phyloP scores from a whole-genome alignment of 2,888 invertebrate species.

The Drosophila birchii region DNA sequence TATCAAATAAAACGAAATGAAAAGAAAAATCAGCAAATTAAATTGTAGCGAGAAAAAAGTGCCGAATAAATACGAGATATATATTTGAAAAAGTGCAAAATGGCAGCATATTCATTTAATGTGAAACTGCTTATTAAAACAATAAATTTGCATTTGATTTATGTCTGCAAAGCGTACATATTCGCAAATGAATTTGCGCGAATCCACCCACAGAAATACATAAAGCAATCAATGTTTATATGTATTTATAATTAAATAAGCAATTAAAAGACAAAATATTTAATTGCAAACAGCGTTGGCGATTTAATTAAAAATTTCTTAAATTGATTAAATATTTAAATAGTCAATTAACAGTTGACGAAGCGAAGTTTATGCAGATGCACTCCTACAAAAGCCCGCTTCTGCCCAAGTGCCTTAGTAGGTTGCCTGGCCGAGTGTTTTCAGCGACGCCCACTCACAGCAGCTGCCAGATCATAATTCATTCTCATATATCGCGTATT shows the following conservation, averaged over 20 bases:
- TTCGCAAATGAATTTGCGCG: background rate
- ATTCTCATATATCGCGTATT: constrained; percentile 50
- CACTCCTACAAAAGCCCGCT: constrained; percentile 4
- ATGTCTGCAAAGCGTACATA: constrained; percentile 11
- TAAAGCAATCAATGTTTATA: constrained; percentile 18
- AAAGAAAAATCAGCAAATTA: constrained; percentile 28
- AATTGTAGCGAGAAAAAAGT: constrained; percentile 19
- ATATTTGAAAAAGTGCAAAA: constrained; percentile 16
- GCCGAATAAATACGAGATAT: constrained; percentile 18
- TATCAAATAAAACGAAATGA: constrained; percentile 27
- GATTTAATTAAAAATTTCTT: constrained; percentile 50
- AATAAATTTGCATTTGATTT: constrained; percentile 29
- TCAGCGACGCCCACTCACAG: constrained; percentile 44
- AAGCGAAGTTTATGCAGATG: background rate
- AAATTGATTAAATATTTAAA: constrained; percentile 56
- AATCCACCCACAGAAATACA: constrained; percentile 6
- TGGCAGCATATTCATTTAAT: constrained; percentile 28
- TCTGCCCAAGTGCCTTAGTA: constrained; percentile 19
- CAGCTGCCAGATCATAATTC: constrained; percentile 67
- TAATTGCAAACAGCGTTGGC: constrained; percentile 27
- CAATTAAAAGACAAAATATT: constrained; percentile 45
- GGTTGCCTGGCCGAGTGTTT: constrained; percentile 35
- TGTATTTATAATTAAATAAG: constrained; percentile 49
- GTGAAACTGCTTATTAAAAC: constrained; percentile 31
- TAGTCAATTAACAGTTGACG: constrained; percentile 50